Percentiles rank a stretch among this genome's conserved stretches.
These are phyloP conservation scores for Setophaga kirtlandii DNA, from an alignment of 2,113 vertebrate species.

Conservation along the genomic window DNA sequence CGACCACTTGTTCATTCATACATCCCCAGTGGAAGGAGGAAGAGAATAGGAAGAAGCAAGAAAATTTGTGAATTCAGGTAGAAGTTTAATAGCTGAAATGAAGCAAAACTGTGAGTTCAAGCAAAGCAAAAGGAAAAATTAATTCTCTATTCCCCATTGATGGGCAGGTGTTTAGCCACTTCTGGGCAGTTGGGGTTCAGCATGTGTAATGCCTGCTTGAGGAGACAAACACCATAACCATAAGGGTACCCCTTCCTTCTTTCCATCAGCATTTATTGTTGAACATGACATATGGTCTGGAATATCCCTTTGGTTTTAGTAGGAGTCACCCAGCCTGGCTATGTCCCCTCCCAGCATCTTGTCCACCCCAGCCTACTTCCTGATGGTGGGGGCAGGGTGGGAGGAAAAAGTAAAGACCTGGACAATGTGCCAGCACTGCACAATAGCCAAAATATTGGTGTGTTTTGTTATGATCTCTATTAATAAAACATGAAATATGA, in stretches of 20 bases:
- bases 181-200: not conserved
- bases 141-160: fast-evolving
- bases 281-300: not conserved
- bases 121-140: not conserved
- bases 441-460: not conserved
- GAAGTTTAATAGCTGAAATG: not conserved
- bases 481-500: not conserved
- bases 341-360: not conserved
- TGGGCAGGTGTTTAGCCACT: not conserved
- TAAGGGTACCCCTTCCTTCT: not conserved
- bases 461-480: not conserved
- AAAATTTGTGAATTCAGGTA: not conserved
- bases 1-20: not conserved
- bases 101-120: not conserved
- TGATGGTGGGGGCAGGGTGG: not conserved
- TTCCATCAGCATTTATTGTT: not conserved
- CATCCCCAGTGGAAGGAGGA: not conserved
- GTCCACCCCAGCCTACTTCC: not conserved
- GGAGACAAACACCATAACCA: not conserved
- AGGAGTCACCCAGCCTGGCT: not conserved
- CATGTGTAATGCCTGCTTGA: not conserved
- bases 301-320: not conserved
- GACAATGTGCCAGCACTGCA: not conserved
- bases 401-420: not conserved
- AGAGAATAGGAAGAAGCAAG: not conserved